A percentile compares a stretch with the other conserved stretches of the same genome.
Conservation (phyloP, 2,113 vertebrate genomes). For the Microcebus jonahi region DNA sequence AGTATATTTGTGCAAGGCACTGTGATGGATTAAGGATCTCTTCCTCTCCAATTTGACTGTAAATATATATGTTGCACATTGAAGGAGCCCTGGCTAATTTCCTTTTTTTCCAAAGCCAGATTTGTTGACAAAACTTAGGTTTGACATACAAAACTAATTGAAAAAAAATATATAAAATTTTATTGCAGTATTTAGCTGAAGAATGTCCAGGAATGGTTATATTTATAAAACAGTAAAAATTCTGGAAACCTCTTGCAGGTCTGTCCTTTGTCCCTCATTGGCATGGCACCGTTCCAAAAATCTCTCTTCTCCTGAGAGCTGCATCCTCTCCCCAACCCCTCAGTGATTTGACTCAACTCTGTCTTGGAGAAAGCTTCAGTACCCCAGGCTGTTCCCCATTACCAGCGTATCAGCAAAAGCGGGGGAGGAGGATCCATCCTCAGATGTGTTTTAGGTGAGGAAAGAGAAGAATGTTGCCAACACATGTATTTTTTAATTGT, state of each 20-base stretch:
- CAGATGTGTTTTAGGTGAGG: neutral
- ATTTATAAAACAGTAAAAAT: neutral
- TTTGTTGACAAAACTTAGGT: neutral
- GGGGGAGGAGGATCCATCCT: neutral
- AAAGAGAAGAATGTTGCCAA: constrained; percentile 8
- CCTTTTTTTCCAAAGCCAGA: neutral
- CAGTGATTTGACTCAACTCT: neutral
- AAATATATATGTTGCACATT: neutral
- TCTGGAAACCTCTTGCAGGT: neutral
- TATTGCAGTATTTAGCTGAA: neutral
- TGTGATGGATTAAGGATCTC: neutral
- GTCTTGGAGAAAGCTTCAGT: neutral
- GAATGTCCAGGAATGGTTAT: neutral
- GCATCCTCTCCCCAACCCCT: rapidly evolving
- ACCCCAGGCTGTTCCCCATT: neutral
- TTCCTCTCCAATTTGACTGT: neutral
- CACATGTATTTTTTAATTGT: neutral
- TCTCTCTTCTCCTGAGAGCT: neutral
- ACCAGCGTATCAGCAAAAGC: neutral
- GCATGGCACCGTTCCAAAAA: neutral
- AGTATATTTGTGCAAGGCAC: neutral
- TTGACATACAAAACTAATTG: neutral
- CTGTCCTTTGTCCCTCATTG: neutral
- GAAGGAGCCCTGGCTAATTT: neutral
- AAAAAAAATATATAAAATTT: neutral